Evolutionary conservation across 2,888 invertebrate species (phyloP).

Genomic region (Elgonia sp.): DNA sequence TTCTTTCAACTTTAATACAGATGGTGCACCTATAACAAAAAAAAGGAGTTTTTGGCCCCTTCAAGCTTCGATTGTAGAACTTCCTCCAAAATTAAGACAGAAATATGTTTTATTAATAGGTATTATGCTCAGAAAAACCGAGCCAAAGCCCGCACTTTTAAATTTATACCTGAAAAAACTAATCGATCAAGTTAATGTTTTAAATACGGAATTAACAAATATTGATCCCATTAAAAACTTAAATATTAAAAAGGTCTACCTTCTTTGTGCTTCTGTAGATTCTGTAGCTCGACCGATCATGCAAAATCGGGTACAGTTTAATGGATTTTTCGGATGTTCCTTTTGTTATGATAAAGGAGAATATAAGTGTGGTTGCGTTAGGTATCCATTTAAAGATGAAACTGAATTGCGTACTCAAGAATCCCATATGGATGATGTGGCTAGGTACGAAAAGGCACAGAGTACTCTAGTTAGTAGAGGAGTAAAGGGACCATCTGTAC

Average conservation of each 20-base stretch:
- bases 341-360: not conserved
- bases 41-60: slow-evolving; percentile 45
- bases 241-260: not conserved
- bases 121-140: not conserved
- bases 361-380: not conserved
- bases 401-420: not conserved
- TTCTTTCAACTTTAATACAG: slow-evolving; percentile 29
- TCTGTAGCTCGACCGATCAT: slow-evolving; percentile 55
- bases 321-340: slow-evolving; percentile 63
- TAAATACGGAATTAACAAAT: not conserved
- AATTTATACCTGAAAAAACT: not conserved
- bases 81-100: slow-evolving; percentile 29
- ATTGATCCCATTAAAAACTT: not conserved
- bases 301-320: slow-evolving; percentile 67
- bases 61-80: slow-evolving; percentile 29
- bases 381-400: not conserved
- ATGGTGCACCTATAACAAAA: slow-evolving; percentile 30
- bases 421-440: not conserved
- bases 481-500: slow-evolving; percentile 50
- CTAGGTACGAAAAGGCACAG: not conserved
- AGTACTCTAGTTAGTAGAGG: not conserved
- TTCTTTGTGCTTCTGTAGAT: slow-evolving; percentile 15
- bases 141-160: not conserved
- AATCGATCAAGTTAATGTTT: not conserved
- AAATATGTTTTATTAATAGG: not conserved